phyloP scores from a whole-genome alignment of 1,140 invertebrate genomes.

The Copidosoma floridanum region DNA sequence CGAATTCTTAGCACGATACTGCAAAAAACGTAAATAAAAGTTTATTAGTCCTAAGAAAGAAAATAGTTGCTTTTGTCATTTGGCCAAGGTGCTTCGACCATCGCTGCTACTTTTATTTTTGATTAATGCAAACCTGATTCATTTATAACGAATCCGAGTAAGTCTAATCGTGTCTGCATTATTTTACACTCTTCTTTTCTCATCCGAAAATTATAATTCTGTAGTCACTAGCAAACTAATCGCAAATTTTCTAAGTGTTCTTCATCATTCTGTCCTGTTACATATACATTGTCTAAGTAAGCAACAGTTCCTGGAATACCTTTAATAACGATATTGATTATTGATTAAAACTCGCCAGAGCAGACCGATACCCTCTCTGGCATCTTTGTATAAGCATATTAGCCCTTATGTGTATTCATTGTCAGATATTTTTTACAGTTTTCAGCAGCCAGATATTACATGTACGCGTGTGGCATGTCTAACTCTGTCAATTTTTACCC shows the following conservation, averaged over 20 bases:
- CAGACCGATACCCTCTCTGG: slow-evolving; percentile 38
- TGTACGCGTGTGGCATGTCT: slow-evolving; percentile 18
- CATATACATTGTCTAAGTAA: slow-evolving; percentile 23
- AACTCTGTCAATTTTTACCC: slow-evolving; percentile 9
- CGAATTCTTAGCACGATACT: too few species aligned
- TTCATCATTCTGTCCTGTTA: slow-evolving; percentile 1
- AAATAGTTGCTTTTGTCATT: too few species aligned
- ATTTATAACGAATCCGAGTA: too few species aligned
- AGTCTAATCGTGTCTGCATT: slow-evolving; percentile 40
- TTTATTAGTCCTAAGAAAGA: too few species aligned
- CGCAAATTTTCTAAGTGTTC: slow-evolving; percentile 1
- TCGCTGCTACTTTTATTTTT: too few species aligned
- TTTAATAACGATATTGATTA: slow-evolving; percentile 44
- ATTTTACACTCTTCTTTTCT: slow-evolving; percentile 28
- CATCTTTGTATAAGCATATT: slow-evolving; percentile 38
- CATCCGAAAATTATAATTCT: slow-evolving; percentile 15
- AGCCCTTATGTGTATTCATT: slow-evolving; percentile 30
- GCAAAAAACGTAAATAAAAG: too few species aligned
- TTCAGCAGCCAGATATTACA: slow-evolving; percentile 20
- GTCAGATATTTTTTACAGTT: slow-evolving; percentile 10
- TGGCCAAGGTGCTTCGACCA: too few species aligned
- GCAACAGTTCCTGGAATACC: slow-evolving; percentile 27
- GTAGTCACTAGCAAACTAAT: slow-evolving; percentile 5
- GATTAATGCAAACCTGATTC: too few species aligned
- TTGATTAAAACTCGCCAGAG: slow-evolving; percentile 50